Base-by-base conservation (phyloP, 2,113 vertebrate species). In the Oophaga pumilio region DNA sequence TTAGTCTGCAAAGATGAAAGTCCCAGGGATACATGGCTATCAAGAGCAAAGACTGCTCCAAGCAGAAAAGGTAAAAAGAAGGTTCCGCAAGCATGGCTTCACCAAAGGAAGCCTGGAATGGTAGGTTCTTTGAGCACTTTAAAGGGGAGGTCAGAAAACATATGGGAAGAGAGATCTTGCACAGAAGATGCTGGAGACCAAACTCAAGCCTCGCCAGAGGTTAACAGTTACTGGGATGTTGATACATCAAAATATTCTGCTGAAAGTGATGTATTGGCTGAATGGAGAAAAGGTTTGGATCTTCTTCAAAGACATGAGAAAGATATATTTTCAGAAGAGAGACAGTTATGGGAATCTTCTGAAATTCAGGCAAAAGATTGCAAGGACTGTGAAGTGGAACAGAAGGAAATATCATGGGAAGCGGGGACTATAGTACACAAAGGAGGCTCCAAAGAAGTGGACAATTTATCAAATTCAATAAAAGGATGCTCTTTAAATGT, bases 21-120 rank as follows among this genome's bases (percentile, higher is more conserved):
- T 87, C 24, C 28, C 92, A 93, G 89, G 92, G 92, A 87, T 94
- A 94, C 91, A 90, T 94, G 88, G 95, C 94, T 89, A 94, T 96
- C 94, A 93, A 94, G 0, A 94, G 94, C 43, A 94, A 95, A 94
- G 88, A 97, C 96, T 0, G 92, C 97, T 77, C 97, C 97, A 0
- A 91, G 94, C 28, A 96, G 95, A 81, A 96, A 95, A 18, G 93
- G 96, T 77, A 94, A 95, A 86, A 91, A 96, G 50, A 91, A 94
- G 59, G 94, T 93, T 62, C 95, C 96, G 14, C 94, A 93, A 74
- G 95, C 93, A 1, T 96, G 95, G 95, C 93, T 95, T 56, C 93
- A 95, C n/a, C 93, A 94, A 43, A 94, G 93, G 59, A 88, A 62
- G 81, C 87, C 90, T 11, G 89, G 88, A 49, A 89, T 85, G 6